Evolutionary conservation across 2,888 invertebrate species (phyloP).

Genomic region (Drosophila setosimentum): DNA sequence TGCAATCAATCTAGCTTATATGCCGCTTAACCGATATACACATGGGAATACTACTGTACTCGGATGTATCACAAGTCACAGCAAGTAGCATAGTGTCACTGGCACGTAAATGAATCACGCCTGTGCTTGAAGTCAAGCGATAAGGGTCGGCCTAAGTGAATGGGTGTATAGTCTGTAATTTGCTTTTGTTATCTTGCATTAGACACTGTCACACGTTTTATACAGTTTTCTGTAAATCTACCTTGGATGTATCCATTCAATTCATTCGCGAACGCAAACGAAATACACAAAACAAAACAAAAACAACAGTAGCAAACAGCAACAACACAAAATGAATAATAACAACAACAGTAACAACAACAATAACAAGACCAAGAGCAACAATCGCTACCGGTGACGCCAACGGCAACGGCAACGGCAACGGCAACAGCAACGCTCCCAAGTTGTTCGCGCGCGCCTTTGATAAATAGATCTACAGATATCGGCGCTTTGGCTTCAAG

Average conservation of each 20-base stretch:
- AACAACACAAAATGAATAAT: slow-evolving; percentile 4
- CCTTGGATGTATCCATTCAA: slow-evolving; percentile 8
- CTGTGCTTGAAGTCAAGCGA: neutral
- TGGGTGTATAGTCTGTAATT: neutral
- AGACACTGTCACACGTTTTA: neutral
- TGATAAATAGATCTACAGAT: slow-evolving; percentile 53
- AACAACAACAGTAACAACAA: neutral
- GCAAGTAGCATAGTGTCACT: neutral
- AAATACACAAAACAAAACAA: slow-evolving; percentile 29
- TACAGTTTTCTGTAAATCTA: slow-evolving; percentile 1
- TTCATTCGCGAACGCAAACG: no score
- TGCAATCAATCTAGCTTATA: neutral
- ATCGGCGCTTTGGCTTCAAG: slow-evolving; percentile 29
- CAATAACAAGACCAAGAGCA: slow-evolving; percentile 15
- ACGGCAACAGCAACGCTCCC: slow-evolving; percentile 29
- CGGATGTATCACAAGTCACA: neutral
- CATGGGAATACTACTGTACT: neutral
- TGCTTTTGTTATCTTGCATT: neutral
- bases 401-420: no score
- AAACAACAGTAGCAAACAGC: slow-evolving; percentile 3
- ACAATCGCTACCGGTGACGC: slow-evolving; percentile 33
- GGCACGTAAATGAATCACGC: slow-evolving; percentile 2
- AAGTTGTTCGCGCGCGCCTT: slow-evolving; percentile 35
- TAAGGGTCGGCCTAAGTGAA: neutral
- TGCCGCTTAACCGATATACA: neutral